Percentiles rank a stretch among this genome's conserved stretches.
phyloP scores from a whole-genome alignment of 2,797 vertebrate genomes.

The Dromococcyx pavoninus region DNA sequence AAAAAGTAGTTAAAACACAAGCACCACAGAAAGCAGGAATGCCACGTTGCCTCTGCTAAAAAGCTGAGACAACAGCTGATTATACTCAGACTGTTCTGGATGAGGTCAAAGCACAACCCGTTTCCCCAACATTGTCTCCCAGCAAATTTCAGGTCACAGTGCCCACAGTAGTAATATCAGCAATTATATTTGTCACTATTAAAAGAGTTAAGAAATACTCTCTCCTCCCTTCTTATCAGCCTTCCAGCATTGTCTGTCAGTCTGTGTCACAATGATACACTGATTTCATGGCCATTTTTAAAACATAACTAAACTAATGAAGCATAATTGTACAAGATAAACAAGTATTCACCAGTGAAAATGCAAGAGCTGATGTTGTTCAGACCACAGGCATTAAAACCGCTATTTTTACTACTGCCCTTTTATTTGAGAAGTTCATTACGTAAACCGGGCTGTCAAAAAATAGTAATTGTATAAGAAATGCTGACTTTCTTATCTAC shows the following conservation, averaged over 20 bases:
- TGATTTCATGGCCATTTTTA: not conserved
- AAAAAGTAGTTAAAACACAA: not conserved
- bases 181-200: not conserved
- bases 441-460: not conserved
- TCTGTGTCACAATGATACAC: fast-evolving
- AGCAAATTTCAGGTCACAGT: not conserved
- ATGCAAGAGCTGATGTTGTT: not conserved
- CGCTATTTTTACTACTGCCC: not conserved
- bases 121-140: not conserved
- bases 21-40: not conserved
- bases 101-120: not conserved
- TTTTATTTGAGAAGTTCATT: not conserved
- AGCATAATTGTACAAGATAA: not conserved
- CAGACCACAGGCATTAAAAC: not conserved
- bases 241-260: not conserved
- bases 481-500: not conserved
- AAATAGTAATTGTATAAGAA: not conserved
- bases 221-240: not conserved
- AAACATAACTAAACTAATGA: not conserved
- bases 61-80: not conserved
- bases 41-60: not conserved
- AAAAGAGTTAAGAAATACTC: not conserved
- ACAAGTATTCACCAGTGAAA: not conserved
- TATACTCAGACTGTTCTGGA: not conserved
- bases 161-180: not conserved